A percentile compares a stretch with the other conserved stretches of the same genome.
phyloP scores from a whole-genome alignment of 2,888 invertebrate genomes.

The Diplazon laetatorius region DNA sequence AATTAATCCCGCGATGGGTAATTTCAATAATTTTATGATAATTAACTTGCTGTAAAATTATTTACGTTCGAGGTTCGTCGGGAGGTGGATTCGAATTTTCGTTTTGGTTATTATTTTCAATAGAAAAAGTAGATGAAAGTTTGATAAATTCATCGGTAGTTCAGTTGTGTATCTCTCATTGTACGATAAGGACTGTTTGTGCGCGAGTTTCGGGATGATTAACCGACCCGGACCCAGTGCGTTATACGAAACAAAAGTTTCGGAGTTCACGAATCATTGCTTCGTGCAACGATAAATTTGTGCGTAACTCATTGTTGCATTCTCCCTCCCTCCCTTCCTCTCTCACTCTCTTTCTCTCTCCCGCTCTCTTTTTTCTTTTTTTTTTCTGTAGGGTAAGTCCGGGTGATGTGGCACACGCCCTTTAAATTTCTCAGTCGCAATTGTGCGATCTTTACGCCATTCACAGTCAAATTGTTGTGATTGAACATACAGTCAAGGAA shows the following conservation, averaged over 20 bases:
- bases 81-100: too few species aligned
- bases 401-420: too few species aligned
- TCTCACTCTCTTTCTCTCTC: too few species aligned
- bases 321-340: slow-evolving; percentile 1
- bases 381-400: too few species aligned
- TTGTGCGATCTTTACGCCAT: too few species aligned
- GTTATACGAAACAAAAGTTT: slow-evolving; percentile 32
- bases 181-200: slow-evolving; percentile 41
- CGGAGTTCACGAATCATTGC: slow-evolving; percentile 27
- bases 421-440: too few species aligned
- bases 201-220: slow-evolving; percentile 26
- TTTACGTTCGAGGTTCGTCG: slow-evolving; percentile 18
- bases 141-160: slow-evolving; percentile 42
- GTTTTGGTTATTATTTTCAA: slow-evolving; percentile 17
- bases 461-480: too few species aligned
- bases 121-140: slow-evolving; percentile 51
- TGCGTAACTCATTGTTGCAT: slow-evolving; percentile 1
- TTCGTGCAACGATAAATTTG: slow-evolving; percentile 29
- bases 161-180: slow-evolving; percentile 45
- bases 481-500: too few species aligned
- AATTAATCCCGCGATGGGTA: slow-evolving; percentile 4
- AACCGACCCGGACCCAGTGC: slow-evolving; percentile 17
- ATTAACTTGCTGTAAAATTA: not conserved
- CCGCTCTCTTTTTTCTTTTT: too few species aligned
- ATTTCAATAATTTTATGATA: slow-evolving; percentile 13